These are phyloP conservation scores for Columba guinea DNA, from an alignment of 2,797 vertebrate genomes.

Conservation along the genomic window DNA sequence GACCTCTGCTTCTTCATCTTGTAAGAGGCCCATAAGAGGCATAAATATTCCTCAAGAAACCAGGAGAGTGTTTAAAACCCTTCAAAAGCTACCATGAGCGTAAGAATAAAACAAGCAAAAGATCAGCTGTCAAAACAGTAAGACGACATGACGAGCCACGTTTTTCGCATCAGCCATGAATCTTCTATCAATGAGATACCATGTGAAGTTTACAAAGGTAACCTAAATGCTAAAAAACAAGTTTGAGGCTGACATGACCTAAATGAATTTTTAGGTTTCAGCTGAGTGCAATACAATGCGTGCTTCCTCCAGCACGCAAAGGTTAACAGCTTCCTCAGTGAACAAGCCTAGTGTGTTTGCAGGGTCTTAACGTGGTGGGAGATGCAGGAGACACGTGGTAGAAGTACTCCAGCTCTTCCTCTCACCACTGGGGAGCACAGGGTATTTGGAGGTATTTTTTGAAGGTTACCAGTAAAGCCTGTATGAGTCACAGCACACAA, in stretches of 20 bases:
- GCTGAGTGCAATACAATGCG: not conserved
- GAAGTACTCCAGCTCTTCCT: not conserved
- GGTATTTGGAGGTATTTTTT: not conserved
- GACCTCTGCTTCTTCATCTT: slow-evolving; percentile 49
- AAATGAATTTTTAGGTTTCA: not conserved
- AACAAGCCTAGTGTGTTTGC: not conserved
- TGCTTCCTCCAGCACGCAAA: not conserved
- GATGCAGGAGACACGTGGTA: not conserved
- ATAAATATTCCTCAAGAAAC: slow-evolving; percentile 70
- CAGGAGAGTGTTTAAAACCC: slow-evolving; percentile 30
- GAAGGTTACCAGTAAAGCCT: not conserved
- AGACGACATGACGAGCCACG: not conserved
- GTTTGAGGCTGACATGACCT: not conserved
- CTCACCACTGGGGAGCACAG: not conserved
- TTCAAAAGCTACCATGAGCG: slow-evolving; percentile 65
- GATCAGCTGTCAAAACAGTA: slow-evolving; percentile 48
- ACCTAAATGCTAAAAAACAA: not conserved
- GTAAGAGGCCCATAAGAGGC: slow-evolving; percentile 45
- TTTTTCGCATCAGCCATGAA: not conserved
- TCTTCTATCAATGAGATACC: not conserved
- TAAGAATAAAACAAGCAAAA: slow-evolving; percentile 63
- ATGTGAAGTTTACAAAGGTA: not conserved
- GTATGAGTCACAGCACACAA: not conserved
- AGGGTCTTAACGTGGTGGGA: not conserved
- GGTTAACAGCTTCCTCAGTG: not conserved